A percentile compares a stretch with the other conserved stretches of the same genome.
These are phyloP conservation scores for Petrolisthes manimaculis DNA, from an alignment of 2,888 invertebrate genomes.

Conservation along the genomic window DNA sequence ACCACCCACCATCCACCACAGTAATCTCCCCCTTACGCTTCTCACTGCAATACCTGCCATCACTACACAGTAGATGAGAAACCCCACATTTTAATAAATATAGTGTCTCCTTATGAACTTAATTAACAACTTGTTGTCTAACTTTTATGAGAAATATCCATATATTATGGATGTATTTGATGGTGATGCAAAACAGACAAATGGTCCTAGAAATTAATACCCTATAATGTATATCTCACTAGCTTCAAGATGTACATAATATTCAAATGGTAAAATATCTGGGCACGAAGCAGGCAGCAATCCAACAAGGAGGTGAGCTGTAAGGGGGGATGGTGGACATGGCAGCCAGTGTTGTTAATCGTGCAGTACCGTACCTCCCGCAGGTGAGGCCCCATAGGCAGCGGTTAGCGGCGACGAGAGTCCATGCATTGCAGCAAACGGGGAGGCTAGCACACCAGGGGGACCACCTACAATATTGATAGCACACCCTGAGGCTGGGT, in stretches of 20 bases:
- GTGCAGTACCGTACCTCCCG: conserved; percentile 65
- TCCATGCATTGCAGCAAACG: conserved; percentile 83
- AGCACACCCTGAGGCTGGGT: conserved; percentile 64
- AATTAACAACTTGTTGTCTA: background rate
- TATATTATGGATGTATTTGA: background rate
- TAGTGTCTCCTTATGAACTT: background rate
- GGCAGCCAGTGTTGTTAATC: conserved; percentile 57
- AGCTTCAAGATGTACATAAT: background rate
- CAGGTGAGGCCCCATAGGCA: conserved; percentile 70
- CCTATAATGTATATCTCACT: conserved; percentile 13
- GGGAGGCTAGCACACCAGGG: conserved; percentile 86
- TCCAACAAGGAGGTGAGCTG: conserved; percentile 38
- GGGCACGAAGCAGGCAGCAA: conserved; percentile 50
- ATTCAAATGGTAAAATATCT: background rate
- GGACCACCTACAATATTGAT: conserved; percentile 76
- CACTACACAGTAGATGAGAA: background rate
- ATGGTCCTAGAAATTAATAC: background rate
- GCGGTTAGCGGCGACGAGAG: conserved; percentile 84
- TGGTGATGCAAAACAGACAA: background rate
- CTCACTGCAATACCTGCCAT: conserved; percentile 30
- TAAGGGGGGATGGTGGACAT: conserved; percentile 52
- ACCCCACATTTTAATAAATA: background rate
- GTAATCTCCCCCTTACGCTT: conserved; percentile 38
- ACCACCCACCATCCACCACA: conserved; percentile 60
- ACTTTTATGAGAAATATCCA: background rate